Evolutionary conservation across 2,888 invertebrate genomes (phyloP).

Genomic region (Itoplectis maculator): DNA sequence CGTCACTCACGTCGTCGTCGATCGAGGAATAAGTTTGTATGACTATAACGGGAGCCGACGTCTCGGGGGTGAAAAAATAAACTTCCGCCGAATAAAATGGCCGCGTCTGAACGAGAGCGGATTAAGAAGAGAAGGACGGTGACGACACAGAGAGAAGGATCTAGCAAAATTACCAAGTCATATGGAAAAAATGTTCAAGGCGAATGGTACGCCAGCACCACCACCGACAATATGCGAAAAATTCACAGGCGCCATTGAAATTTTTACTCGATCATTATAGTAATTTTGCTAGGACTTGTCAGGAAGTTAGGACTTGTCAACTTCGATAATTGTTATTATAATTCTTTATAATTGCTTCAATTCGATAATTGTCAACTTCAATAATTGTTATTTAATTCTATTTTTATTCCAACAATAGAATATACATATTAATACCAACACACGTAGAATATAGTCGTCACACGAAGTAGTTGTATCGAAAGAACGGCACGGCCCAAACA

Average conservation of each 20-base stretch:
- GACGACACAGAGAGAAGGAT: conserved; percentile 41
- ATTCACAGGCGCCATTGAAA: neutral
- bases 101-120: conserved; percentile 65
- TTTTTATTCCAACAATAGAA: too few species aligned
- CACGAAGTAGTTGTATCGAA: too few species aligned
- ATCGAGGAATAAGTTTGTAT: conserved; percentile 12
- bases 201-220: neutral
- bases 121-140: conserved; percentile 32
- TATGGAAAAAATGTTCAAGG: too few species aligned
- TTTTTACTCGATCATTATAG: neutral
- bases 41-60: conserved; percentile 36
- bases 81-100: conserved; percentile 80
- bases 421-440: too few species aligned
- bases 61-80: conserved; percentile 71
- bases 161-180: too few species aligned
- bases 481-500: too few species aligned
- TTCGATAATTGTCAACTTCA: too few species aligned
- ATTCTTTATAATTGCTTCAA: too few species aligned
- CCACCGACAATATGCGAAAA: neutral
- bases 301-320: too few species aligned
- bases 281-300: neutral
- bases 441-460: too few species aligned
- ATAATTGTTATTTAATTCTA: too few species aligned
- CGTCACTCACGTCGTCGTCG: neutral
- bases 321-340: neutral